These are phyloP conservation scores for Chaetodon auriga DNA, from an alignment of 2,113 vertebrate species.

Conservation along the genomic window DNA sequence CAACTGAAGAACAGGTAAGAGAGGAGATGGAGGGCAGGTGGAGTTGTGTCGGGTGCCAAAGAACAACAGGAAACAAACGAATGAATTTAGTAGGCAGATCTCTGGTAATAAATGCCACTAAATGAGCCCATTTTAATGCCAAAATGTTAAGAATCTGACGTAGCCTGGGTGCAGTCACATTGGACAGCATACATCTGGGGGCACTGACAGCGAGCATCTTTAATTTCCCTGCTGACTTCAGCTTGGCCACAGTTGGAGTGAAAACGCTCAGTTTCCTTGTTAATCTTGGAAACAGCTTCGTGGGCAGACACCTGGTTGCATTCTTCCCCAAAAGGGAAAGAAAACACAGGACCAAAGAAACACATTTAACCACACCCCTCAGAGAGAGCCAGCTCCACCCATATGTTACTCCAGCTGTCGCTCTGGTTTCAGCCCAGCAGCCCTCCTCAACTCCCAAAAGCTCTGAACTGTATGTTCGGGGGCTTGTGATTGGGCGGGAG, in stretches of 20 bases:
- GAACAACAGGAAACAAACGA: slow-evolving; percentile 12
- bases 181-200: background rate
- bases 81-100: slow-evolving; percentile 30
- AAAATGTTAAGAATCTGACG: slow-evolving; percentile 8
- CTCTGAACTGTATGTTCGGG: slow-evolving; percentile 27
- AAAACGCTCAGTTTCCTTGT: slow-evolving; percentile 41
- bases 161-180: background rate
- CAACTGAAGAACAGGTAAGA: background rate
- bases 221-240: slow-evolving; percentile 26
- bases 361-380: slow-evolving; percentile 62
- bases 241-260: background rate
- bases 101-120: slow-evolving; percentile 20
- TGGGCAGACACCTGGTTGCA: slow-evolving; percentile 27
- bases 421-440: slow-evolving; percentile 35
- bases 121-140: background rate
- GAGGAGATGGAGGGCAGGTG: slow-evolving; percentile 23
- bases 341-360: slow-evolving; percentile 66
- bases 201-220: background rate
- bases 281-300: slow-evolving; percentile 25
- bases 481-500: background rate
- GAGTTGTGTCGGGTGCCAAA: slow-evolving; percentile 3
- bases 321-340: slow-evolving; percentile 49
- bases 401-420: background rate
- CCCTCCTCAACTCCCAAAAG: slow-evolving; percentile 37
- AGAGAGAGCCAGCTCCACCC: slow-evolving; percentile 54